Percentiles rank a stretch among this genome's conserved stretches.
Conservation (phyloP, 2,797 vertebrate species). For the Ceyx erithaca region DNA sequence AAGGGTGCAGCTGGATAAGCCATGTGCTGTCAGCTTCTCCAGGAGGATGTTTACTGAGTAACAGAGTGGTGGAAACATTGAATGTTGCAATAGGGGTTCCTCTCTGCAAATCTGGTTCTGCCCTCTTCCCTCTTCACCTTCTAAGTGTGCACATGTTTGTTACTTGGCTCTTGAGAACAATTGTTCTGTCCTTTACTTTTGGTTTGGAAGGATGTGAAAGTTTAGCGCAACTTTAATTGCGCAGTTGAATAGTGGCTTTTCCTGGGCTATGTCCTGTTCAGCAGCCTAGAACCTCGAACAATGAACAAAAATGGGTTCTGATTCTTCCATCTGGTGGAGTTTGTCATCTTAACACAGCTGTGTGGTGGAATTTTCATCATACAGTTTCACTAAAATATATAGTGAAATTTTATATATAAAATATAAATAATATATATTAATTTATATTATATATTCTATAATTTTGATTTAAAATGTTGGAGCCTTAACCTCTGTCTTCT, state of each 20-base stretch:
- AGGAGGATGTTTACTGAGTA: neutral
- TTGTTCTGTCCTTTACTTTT: constrained; percentile 13
- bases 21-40: too few species aligned
- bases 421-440: too few species aligned
- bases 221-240: neutral
- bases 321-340: neutral
- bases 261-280: neutral
- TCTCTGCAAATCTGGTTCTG: neutral
- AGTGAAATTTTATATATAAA: too few species aligned
- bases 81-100: neutral
- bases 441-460: neutral
- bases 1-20: too few species aligned
- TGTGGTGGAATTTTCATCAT: neutral
- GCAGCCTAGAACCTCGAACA: neutral
- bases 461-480: neutral
- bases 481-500: neutral
- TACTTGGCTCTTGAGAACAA: neutral
- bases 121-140: neutral
- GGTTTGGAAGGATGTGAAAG: neutral
- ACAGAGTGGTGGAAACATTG: neutral
- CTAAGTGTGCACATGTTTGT: neutral
- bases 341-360: neutral
- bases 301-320: neutral
- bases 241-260: neutral
- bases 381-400: neutral